phyloP scores from a whole-genome alignment of 2,888 invertebrate genomes.

The Acanthococcus lagerstroemiae region DNA sequence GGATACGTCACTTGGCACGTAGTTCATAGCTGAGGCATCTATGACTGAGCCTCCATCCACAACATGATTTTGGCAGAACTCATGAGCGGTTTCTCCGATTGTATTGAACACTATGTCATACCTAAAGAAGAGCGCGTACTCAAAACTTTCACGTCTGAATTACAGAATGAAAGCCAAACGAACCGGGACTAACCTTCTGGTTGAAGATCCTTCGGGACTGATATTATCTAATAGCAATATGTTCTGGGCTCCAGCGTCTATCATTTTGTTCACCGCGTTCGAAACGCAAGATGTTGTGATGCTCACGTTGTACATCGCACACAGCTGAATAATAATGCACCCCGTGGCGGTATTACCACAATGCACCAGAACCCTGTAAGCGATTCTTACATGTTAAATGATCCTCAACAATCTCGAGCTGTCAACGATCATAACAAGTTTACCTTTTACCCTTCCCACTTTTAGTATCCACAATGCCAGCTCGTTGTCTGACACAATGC shows the following conservation, averaged over 20 bases:
- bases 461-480: slow-evolving; percentile 40
- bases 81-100: slow-evolving; percentile 42
- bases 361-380: slow-evolving; percentile 47
- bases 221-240: slow-evolving; percentile 43
- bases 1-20: slow-evolving; percentile 46
- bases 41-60: slow-evolving; percentile 43
- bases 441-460: slow-evolving; percentile 47
- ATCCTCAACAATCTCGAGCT: background rate
- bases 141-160: no score
- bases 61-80: slow-evolving; percentile 38
- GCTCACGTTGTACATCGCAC: slow-evolving; percentile 49
- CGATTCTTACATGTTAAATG: background rate
- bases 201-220: slow-evolving; percentile 36
- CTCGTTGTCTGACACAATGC: slow-evolving; percentile 45
- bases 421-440: background rate
- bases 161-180: no score
- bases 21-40: slow-evolving; percentile 44
- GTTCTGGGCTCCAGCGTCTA: slow-evolving; percentile 49
- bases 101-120: slow-evolving; percentile 47
- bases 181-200: slow-evolving; percentile 31
- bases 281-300: slow-evolving; percentile 48
- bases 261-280: slow-evolving; percentile 48
- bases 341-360: slow-evolving; percentile 51
- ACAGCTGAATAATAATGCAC: slow-evolving; percentile 50
- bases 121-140: slow-evolving; percentile 37